Base-by-base conservation (phyloP, 92 coral and sea anemone species). In the Isaurus tuberculatus region DNA sequence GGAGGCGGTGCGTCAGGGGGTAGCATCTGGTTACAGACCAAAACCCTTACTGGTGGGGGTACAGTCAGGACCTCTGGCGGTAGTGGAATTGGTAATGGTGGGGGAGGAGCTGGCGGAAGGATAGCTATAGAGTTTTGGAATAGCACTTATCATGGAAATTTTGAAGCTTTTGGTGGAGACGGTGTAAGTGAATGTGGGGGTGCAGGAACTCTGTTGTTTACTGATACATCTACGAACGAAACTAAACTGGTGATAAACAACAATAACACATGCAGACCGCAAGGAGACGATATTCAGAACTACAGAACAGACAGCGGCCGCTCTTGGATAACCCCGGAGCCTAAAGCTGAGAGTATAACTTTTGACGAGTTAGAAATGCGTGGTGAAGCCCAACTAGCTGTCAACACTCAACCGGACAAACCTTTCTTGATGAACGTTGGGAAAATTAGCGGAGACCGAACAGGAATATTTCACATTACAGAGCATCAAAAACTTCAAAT, bases 101-200 rank as follows among this genome's bases (percentile, higher is more conserved):
- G 93, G 55, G 93, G 91, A n/a, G 93, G 93, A 30, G 93, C 86
- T 23, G 93, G 93, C 27, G 93, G 93, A 83, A 84, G 93, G 71
- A 60, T 90, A 61, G 86, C 93, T 9, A 34, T 75, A 31, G 80
- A 44, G n/a, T 90, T 83, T 70, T 33, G 20, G 29, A 87, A 87
- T 81, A 90, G 46, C 78, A 87, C 91, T 23, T 90, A 77, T 42
- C 74, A 85, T 83, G 93, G 93, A 29, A 70, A 23, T 23, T 46
- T 90, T 20, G 81, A 77, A 82, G 79, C 91, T 5, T 83, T 74
- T 90, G 93, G 93, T 46, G 93, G 93, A 8, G 40, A 84, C 28
- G 85, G 93, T 70, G 60, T 22, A 74, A 73, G 75, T 19, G 82
- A 66, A 25, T 73, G 81, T 42, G 93, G 93, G 20, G 93, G 93